These are phyloP conservation scores for Hydrotaea cyrtoneurina DNA, from an alignment of 2,888 invertebrate genomes.

Conservation along the genomic window DNA sequence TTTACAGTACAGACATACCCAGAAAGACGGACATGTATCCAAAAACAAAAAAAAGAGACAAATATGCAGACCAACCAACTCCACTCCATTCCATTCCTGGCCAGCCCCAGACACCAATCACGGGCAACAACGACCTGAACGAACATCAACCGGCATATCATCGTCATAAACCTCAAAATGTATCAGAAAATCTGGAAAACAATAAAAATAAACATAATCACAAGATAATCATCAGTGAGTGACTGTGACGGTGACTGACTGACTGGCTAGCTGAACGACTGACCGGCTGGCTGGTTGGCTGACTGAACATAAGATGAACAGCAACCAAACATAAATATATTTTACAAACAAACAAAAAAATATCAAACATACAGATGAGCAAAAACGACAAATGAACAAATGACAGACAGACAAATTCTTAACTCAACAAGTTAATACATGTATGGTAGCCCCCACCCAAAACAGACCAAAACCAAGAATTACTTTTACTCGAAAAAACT, in stretches of 20 bases:
- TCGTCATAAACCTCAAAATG: conserved; percentile 59
- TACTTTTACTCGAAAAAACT: background rate
- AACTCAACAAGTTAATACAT: conserved; percentile 54
- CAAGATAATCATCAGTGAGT: conserved; percentile 62
- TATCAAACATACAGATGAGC: conserved; percentile 3
- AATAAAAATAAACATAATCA: conserved; percentile 65
- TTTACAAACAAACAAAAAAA: conserved; percentile 28
- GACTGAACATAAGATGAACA: conserved; percentile 56
- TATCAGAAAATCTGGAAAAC: conserved; percentile 63
- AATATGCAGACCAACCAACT: conserved; percentile 22
- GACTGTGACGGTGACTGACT: conserved; percentile 36
- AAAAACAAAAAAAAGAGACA: conserved; percentile 35
- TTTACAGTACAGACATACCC: conserved; percentile 38
- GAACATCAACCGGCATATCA: conserved; percentile 17
- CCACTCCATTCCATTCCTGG: background rate
- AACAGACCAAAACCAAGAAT: conserved; percentile 27
- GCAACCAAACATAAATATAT: conserved; percentile 43
- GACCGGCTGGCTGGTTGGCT: background rate
- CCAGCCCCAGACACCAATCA: background rate
- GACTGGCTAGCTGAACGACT: background rate
- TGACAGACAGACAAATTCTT: conserved; percentile 34
- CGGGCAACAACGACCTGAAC: conserved; percentile 5
- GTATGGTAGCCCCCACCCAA: conserved; percentile 20
- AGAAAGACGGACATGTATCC: conserved; percentile 21
- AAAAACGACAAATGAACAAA: conserved; percentile 16